Percentiles rank a stretch among this genome's conserved stretches.
These are phyloP conservation scores for Pelecanus crispus DNA, from an alignment of 2,113 vertebrate genomes.

Conservation along the genomic window DNA sequence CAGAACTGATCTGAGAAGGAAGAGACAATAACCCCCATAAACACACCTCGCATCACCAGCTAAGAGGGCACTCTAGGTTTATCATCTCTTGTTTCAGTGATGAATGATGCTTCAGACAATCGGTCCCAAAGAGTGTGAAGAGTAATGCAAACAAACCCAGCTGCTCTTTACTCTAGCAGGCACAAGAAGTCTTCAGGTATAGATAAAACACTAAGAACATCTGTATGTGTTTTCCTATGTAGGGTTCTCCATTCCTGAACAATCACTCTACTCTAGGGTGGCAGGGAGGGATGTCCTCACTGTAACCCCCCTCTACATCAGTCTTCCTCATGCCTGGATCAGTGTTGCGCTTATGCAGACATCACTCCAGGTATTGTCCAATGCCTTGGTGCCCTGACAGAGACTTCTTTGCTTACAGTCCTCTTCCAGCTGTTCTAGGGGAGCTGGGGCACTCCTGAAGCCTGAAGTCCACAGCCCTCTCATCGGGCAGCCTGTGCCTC, in stretches of 20 bases:
- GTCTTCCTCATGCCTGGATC: not conserved
- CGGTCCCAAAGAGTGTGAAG: not conserved
- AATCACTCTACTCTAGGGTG: not conserved
- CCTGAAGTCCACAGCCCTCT: not conserved
- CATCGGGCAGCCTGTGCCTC: rapidly evolving
- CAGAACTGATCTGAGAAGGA: not conserved
- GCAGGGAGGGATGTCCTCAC: not conserved
- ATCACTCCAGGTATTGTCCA: not conserved
- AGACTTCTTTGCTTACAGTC: not conserved
- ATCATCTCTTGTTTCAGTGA: not conserved
- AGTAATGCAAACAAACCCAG: not conserved
- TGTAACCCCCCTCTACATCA: not conserved
- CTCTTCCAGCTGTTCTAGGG: not conserved
- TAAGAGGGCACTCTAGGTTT: not conserved
- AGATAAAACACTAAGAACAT: not conserved
- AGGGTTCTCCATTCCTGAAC: not conserved
- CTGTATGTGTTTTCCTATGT: not conserved
- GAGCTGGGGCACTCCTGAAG: not conserved
- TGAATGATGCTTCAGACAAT: not conserved
- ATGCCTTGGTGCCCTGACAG: not conserved
- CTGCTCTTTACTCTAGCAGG: not conserved
- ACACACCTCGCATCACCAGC: not conserved
- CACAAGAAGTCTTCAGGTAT: not conserved
- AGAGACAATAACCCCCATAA: not conserved
- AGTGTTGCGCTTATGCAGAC: not conserved